Percentiles rank a stretch among this genome's conserved stretches.
Evolutionary conservation across 2,888 invertebrate species (phyloP).

Genomic region (Hyppa rectilinea): DNA sequence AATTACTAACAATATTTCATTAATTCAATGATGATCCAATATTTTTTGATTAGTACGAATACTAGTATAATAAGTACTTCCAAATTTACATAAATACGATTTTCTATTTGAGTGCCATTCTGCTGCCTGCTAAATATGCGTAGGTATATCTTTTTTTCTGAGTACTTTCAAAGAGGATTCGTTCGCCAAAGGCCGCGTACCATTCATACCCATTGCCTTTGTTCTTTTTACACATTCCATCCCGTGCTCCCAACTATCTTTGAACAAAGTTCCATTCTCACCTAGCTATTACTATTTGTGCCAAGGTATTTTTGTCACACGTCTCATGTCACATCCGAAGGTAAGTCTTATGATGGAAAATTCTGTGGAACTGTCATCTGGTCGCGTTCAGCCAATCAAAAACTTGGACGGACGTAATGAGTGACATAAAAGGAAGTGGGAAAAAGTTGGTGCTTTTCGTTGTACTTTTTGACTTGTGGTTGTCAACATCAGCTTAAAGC

Average conservation of each 20-base stretch:
- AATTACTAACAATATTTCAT: too few relatives aligned
- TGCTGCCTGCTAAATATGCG: background rate
- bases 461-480: slow-evolving; percentile 12
- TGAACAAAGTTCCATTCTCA: slow-evolving; percentile 42
- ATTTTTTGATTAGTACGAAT: background rate
- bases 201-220: slow-evolving; percentile 47
- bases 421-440: slow-evolving; percentile 35
- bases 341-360: slow-evolving; percentile 7
- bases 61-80: background rate
- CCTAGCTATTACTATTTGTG: slow-evolving; percentile 10
- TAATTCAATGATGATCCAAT: too few relatives aligned
- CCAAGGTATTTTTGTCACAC: slow-evolving; percentile 22
- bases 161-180: slow-evolving; percentile 31
- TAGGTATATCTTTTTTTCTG: slow-evolving; percentile 12
- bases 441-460: slow-evolving; percentile 9
- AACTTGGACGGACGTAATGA: slow-evolving; percentile 47
- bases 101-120: slow-evolving; percentile 4
- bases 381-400: slow-evolving; percentile 44
- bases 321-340: background rate
- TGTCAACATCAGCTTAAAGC: background rate
- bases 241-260: slow-evolving; percentile 28
- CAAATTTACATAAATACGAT: background rate
- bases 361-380: slow-evolving; percentile 38
- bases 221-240: slow-evolving; percentile 43
- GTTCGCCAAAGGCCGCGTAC: slow-evolving; percentile 31